Conservation (phyloP, 2,113 vertebrate genomes). For the Sprattus sprattus region DNA sequence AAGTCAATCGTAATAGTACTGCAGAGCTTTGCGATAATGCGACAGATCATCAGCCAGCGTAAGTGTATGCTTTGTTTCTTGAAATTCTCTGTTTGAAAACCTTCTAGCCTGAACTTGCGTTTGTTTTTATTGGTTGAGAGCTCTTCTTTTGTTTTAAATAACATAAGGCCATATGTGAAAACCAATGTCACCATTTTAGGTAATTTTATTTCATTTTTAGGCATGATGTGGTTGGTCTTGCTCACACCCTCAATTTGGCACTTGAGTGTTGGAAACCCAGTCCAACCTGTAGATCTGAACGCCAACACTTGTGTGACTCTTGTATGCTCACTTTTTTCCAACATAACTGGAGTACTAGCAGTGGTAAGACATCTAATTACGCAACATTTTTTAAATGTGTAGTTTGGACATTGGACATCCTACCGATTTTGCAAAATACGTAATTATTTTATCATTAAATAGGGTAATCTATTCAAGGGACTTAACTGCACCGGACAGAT, state of each 20-base stretch:
- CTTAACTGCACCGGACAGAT: constrained; percentile 60
- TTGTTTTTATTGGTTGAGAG: not conserved
- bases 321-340: constrained; percentile 53
- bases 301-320: constrained; percentile 44
- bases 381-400: not conserved
- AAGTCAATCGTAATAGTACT: not conserved
- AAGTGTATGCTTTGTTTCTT: not conserved
- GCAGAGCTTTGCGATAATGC: not conserved
- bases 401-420: not conserved
- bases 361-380: constrained; percentile 43
- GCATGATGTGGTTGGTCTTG: constrained; percentile 52
- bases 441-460: not conserved
- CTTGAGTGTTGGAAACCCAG: constrained; percentile 18
- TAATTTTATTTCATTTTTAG: not conserved
- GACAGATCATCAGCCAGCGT: not conserved
- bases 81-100: not conserved
- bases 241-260: constrained; percentile 46
- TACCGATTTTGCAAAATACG: not conserved
- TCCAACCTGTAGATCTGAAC: not conserved
- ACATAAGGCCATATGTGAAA: not conserved
- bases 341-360: constrained; percentile 49
- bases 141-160: not conserved
- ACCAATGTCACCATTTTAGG: not conserved
- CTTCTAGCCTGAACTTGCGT: not conserved
- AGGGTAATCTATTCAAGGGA: constrained; percentile 62